phyloP scores from a whole-genome alignment of 2,888 invertebrate species.

The Drosophila prolongata region DNA sequence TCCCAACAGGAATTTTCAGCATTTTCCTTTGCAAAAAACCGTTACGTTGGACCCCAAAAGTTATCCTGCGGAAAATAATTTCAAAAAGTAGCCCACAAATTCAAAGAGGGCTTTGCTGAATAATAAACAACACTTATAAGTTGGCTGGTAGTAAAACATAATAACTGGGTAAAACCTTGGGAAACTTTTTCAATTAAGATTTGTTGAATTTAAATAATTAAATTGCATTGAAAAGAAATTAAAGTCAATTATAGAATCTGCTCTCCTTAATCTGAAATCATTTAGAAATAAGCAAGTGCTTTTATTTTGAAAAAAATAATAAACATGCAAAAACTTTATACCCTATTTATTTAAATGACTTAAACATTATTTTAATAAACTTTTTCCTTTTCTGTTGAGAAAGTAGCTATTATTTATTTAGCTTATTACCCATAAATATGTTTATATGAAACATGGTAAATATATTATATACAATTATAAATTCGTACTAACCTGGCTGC shows the following conservation, averaged over 20 bases:
- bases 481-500: constrained; percentile 82
- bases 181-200: not conserved
- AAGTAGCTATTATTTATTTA: too few relatives aligned
- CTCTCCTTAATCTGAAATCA: too few relatives aligned
- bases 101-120: not conserved
- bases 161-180: not conserved
- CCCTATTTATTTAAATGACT: too few relatives aligned
- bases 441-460: too few relatives aligned
- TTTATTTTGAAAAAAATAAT: too few relatives aligned
- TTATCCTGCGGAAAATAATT: not conserved
- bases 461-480: not conserved
- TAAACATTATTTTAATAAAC: not conserved
- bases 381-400: too few relatives aligned
- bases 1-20: constrained; percentile 1
- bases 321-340: too few relatives aligned
- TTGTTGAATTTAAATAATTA: not conserved
- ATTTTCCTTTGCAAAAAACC: not conserved
- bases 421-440: too few relatives aligned
- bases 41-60: not conserved
- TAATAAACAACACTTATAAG: not conserved
- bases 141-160: not conserved
- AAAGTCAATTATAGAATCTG: too few relatives aligned
- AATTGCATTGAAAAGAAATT: too few relatives aligned
- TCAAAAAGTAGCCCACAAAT: not conserved
- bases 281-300: too few relatives aligned